These are phyloP conservation scores for Aspidiotus rigidus DNA, from an alignment of 2,888 invertebrate species.

Conservation along the genomic window DNA sequence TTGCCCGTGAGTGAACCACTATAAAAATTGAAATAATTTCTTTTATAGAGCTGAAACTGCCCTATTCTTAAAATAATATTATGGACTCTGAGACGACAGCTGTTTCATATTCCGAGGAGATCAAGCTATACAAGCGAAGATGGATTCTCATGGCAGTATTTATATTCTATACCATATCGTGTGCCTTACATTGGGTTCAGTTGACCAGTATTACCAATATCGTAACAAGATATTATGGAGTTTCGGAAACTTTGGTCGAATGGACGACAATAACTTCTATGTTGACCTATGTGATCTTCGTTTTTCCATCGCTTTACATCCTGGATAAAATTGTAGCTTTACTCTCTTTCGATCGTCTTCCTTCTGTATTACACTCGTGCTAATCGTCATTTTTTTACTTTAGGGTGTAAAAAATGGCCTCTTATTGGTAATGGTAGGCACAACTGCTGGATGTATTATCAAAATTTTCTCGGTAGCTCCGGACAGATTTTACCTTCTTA, in stretches of 20 bases:
- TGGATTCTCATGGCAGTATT: neutral
- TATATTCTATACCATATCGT: neutral
- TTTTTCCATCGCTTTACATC: neutral
- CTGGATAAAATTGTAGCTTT: neutral
- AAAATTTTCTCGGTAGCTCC: slow-evolving; percentile 80
- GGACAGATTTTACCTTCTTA: slow-evolving; percentile 77
- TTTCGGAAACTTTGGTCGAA: neutral
- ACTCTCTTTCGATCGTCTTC: too few relatives aligned
- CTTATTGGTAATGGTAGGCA: slow-evolving; percentile 73
- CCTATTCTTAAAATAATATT: too few relatives aligned
- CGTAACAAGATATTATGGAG: neutral
- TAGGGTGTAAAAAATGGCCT: slow-evolving; percentile 78
- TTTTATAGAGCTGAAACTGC: too few relatives aligned
- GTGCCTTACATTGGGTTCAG: neutral
- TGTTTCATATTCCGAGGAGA: neutral
- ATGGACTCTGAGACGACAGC: too few relatives aligned
- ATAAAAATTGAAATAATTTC: too few relatives aligned
- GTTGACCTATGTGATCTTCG: neutral
- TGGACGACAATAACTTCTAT: neutral
- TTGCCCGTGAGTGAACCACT: too few relatives aligned
- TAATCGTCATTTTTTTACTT: too few relatives aligned
- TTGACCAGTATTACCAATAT: neutral
- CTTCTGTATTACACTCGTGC: too few relatives aligned
- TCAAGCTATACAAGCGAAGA: slow-evolving; percentile 3
- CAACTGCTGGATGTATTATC: slow-evolving; percentile 80